Conservation (phyloP, 2,888 invertebrate genomes). For the Ennomos quercinarius region DNA sequence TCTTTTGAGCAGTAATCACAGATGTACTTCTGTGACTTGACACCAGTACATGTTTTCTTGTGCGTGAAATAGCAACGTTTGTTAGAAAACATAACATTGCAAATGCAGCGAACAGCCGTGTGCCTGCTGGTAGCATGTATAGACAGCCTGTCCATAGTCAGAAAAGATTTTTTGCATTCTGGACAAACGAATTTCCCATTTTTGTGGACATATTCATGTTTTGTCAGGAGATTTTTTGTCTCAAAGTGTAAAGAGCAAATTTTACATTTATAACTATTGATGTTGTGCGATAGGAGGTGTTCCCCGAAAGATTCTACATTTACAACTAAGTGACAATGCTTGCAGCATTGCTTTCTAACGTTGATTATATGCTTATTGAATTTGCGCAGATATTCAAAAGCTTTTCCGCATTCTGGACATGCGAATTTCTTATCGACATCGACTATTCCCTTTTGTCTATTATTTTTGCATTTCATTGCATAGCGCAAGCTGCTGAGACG, state of each 20-base stretch:
- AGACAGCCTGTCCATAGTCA: slow-evolving; percentile 36
- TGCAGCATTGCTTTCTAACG: slow-evolving; percentile 51
- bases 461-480: background rate
- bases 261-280: slow-evolving; percentile 43
- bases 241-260: slow-evolving; percentile 50
- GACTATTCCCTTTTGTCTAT: background rate
- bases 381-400: slow-evolving; percentile 37
- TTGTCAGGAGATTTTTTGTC: slow-evolving; percentile 24
- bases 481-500: slow-evolving; percentile 24
- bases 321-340: slow-evolving; percentile 47
- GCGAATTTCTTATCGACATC: slow-evolving; percentile 6
- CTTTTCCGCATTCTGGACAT: slow-evolving; percentile 53
- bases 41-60: slow-evolving; percentile 10
- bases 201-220: slow-evolving; percentile 40
- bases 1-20: slow-evolving; percentile 60
- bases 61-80: slow-evolving; percentile 54
- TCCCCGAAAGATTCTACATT: slow-evolving; percentile 37
- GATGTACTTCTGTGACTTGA: slow-evolving; percentile 43
- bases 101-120: slow-evolving; percentile 46
- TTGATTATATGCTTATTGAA: slow-evolving; percentile 55
- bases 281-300: slow-evolving; percentile 46
- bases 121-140: slow-evolving; percentile 51
- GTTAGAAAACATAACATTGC: slow-evolving; percentile 51
- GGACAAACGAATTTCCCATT: slow-evolving; percentile 46
- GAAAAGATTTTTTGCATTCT: slow-evolving; percentile 53